Percentiles rank a stretch among this genome's conserved stretches.
These are phyloP conservation scores for Anguilla anguilla DNA, from an alignment of 2,797 vertebrate genomes.

Conservation along the genomic window DNA sequence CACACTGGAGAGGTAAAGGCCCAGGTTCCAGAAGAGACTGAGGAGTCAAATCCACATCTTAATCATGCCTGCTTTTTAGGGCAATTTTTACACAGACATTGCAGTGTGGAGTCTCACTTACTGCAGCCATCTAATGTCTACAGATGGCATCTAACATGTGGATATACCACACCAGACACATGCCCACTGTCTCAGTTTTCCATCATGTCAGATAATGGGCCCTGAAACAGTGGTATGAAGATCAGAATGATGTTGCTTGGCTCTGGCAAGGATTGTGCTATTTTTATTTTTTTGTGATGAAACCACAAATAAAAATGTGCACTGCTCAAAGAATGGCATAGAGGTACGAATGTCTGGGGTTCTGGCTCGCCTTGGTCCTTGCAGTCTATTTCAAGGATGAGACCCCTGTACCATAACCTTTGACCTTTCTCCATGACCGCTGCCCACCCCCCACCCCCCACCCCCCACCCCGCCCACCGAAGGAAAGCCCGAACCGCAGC, in stretches of 20 bases:
- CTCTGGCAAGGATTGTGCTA: neutral
- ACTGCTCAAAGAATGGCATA: conserved; percentile 22
- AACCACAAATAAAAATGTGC: conserved; percentile 10
- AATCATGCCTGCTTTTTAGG: neutral
- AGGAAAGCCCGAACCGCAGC: neutral
- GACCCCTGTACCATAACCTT: neutral
- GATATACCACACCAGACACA: neutral
- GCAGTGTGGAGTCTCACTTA: neutral
- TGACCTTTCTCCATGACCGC: neutral
- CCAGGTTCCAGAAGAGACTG: neutral
- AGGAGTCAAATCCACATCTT: neutral
- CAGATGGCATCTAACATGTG: neutral
- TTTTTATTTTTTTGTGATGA: neutral
- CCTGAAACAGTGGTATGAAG: neutral
- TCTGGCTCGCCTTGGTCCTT: neutral
- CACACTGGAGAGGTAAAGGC: neutral
- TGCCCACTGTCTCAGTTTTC: neutral
- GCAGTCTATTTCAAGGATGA: neutral
- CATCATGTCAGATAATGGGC: neutral
- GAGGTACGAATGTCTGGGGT: neutral
- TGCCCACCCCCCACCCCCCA: neutral
- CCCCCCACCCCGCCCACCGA: neutral
- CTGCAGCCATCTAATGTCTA: neutral
- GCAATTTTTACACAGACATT: neutral
- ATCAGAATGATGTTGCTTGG: neutral